Evolutionary conservation across 1,140 invertebrate species (phyloP).

Genomic region (Caenorhabditis remanei): DNA sequence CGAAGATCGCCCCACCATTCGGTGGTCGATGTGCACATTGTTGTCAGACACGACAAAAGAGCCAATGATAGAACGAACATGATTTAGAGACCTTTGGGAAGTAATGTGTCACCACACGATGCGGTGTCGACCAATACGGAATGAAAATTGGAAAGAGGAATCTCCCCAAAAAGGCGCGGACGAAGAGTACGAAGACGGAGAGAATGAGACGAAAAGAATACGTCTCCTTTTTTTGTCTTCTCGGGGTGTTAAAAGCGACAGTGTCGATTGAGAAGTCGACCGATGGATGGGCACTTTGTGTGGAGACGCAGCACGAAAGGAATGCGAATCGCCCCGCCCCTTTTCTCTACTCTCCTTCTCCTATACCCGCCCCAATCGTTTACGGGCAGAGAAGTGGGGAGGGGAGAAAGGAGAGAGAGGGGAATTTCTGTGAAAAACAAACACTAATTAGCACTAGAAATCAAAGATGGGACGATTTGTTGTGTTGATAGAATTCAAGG

Average conservation of each 20-base stretch:
- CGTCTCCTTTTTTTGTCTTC: background rate
- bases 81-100: background rate
- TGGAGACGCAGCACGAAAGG: conserved; percentile 37
- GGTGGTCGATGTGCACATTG: conserved; percentile 69
- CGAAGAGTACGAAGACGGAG: no score
- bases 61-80: background rate
- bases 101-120: conserved; percentile 16
- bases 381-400: background rate
- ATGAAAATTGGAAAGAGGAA: conserved; percentile 34
- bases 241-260: conserved; percentile 47
- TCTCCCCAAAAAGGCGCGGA: conserved; percentile 30
- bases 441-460: conserved; percentile 48
- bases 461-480: conserved; percentile 14
- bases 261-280: background rate
- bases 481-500: conserved; percentile 1
- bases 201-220: background rate
- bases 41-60: background rate
- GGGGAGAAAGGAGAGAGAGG: background rate
- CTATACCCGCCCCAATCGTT: background rate
- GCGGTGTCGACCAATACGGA: conserved; percentile 18
- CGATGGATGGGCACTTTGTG: background rate
- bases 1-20: conserved; percentile 78
- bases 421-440: conserved; percentile 39
- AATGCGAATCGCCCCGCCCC: conserved; percentile 31
- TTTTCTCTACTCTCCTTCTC: background rate